Conservation (phyloP, 2,888 invertebrate genomes). For the Aphidoletes aphidimyza region DNA sequence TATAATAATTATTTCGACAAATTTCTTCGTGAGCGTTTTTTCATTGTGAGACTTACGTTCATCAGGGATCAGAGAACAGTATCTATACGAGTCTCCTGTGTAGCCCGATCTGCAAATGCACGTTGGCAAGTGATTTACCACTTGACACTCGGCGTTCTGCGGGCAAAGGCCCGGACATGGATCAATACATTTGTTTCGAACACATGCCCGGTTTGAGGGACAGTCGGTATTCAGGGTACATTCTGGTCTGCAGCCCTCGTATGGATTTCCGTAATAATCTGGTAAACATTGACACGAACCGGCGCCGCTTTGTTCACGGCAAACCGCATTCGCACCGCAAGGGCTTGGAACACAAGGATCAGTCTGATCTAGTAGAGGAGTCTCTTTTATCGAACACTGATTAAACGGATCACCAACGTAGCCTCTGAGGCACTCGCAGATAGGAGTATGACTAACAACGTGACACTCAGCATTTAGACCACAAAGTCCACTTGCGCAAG, state of each 20-base stretch:
- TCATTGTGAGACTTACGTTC: conserved; percentile 75
- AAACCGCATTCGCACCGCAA: conserved; percentile 78
- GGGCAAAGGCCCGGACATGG: conserved; percentile 84
- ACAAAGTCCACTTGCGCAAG: conserved; percentile 84
- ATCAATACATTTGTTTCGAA: conserved; percentile 78
- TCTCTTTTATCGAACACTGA: conserved; percentile 61
- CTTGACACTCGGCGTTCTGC: conserved; percentile 78
- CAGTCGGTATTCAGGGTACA: conserved; percentile 84
- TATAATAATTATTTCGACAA: not conserved
- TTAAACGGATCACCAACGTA: conserved; percentile 72
- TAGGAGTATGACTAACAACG: conserved; percentile 78
- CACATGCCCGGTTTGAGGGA: conserved; percentile 75
- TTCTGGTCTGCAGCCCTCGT: conserved; percentile 80
- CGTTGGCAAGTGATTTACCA: conserved; percentile 76
- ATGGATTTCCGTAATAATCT: conserved; percentile 73
- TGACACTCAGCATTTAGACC: conserved; percentile 78
- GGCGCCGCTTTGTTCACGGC: conserved; percentile 75
- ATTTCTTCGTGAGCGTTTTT: conserved; percentile 54
- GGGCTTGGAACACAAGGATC: conserved; percentile 73
- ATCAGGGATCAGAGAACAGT: conserved; percentile 67
- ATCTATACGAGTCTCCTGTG: conserved; percentile 80
- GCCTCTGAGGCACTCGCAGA: conserved; percentile 76
- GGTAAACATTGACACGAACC: conserved; percentile 78
- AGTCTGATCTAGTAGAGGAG: not conserved
- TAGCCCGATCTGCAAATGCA: conserved; percentile 78